phyloP scores from a whole-genome alignment of 37 sponge, comb jelly and placozoan genomes.

The Halichondria panicea region DNA sequence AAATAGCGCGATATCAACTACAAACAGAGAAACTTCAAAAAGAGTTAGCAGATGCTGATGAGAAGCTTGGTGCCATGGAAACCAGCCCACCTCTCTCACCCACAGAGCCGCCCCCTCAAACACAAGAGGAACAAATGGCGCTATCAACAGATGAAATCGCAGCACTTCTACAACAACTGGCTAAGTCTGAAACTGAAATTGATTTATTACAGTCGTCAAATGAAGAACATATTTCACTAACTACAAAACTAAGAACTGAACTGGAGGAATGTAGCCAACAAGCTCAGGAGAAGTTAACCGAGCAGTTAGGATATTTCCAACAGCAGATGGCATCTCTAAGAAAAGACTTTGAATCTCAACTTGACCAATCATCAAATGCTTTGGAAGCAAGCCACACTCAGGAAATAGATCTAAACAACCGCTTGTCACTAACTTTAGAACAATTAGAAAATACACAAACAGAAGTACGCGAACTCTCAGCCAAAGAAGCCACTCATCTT shows the following conservation, averaged over 20 bases:
- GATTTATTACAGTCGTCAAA: not conserved
- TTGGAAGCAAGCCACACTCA: too few species aligned
- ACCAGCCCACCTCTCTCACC: too few species aligned
- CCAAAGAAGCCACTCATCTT: too few species aligned
- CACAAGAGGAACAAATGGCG: not conserved
- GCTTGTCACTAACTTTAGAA: too few species aligned
- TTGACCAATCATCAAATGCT: too few species aligned
- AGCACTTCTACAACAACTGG: not conserved
- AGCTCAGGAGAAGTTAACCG: slow-evolving; percentile 6
- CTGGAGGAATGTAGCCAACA: slow-evolving; percentile 5
- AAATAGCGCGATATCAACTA: not conserved
- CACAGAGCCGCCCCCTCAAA: too few species aligned
- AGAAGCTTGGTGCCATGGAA: too few species aligned
- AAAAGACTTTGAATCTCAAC: too few species aligned
- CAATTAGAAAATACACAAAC: too few species aligned
- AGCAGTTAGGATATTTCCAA: too few species aligned
- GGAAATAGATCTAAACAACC: not conserved
- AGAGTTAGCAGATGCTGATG: slow-evolving; percentile 1
- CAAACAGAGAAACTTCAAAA: not conserved
- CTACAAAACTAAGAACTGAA: slow-evolving; percentile 6
- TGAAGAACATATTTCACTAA: not conserved
- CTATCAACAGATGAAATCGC: not conserved
- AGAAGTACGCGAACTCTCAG: too few species aligned
- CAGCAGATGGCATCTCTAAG: too few species aligned
- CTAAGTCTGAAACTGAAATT: not conserved